phyloP scores from a whole-genome alignment of 1,140 invertebrate genomes.

The Heliconius melpomene region DNA sequence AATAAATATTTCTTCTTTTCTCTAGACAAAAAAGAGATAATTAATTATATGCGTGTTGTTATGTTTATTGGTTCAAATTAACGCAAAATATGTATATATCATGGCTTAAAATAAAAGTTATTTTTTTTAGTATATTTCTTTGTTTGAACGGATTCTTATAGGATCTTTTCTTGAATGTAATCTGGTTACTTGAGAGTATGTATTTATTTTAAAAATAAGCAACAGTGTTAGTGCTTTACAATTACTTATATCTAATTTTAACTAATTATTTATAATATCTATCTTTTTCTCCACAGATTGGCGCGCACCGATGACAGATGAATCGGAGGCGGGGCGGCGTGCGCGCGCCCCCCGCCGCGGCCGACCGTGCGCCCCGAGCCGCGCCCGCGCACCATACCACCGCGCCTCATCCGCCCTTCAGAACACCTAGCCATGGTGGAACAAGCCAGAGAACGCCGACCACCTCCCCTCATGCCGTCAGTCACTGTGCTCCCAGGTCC shows the following conservation, averaged over 20 bases:
- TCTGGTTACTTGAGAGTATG: too few species aligned
- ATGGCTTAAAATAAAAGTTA: too few species aligned
- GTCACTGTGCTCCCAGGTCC: slow-evolving; percentile 43
- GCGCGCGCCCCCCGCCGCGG: slow-evolving; percentile 61
- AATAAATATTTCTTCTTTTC: background rate
- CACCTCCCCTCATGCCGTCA: slow-evolving; percentile 56
- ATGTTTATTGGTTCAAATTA: too few species aligned
- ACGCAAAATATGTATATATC: too few species aligned
- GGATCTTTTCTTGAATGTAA: too few species aligned
- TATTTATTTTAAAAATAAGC: too few species aligned
- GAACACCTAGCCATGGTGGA: slow-evolving; percentile 72
- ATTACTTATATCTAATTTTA: too few species aligned
- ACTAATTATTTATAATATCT: background rate
- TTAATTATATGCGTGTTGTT: too few species aligned
- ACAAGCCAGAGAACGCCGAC: slow-evolving; percentile 55
- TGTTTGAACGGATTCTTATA: too few species aligned
- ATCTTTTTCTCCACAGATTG: slow-evolving; percentile 60
- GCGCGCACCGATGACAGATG: slow-evolving; percentile 76
- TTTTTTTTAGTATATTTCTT: too few species aligned
- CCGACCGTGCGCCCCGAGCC: slow-evolving; percentile 52
- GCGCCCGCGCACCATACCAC: slow-evolving; percentile 57
- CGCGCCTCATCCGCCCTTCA: slow-evolving; percentile 69
- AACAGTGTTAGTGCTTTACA: too few species aligned
- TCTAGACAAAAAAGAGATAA: too few species aligned
- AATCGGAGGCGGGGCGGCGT: slow-evolving; percentile 65